Evolutionary conservation across 1,140 invertebrate genomes (phyloP), one percentile per base, ranked within the genome.

Genomic region (Mylabris phalerata): DNA sequence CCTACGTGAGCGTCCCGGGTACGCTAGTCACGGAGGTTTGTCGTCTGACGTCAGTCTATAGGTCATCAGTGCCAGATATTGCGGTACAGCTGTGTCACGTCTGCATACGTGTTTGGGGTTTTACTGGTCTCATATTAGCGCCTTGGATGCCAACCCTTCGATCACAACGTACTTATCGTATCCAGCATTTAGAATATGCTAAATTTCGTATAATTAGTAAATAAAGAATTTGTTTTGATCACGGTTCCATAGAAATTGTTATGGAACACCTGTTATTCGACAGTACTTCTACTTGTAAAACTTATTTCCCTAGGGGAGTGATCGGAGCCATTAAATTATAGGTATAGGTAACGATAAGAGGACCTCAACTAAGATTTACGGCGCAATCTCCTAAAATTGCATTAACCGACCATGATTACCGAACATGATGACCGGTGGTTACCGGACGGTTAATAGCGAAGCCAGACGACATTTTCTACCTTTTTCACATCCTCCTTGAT

Each of bases 11-110:
- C 52, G 56, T 55, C 56, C 60, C 40, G 62, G 49, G 46, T 58
- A 69, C 63, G 61, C 67, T 60, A 63, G 64, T 67, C 69, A 69
- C 66, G 66, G 50, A 66, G 60, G 60, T 65, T 65, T 65, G 57
- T 65, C 64, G 67, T 67, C 66, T 66, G 61, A 65, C 65, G 65
- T 62, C 60, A 66, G 65, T 65, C 64, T 68, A 64, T 68, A 64
- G 67, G 64, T 68, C 69, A 69, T 69, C 66, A 64, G 64, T 57
- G 58, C 50, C 52, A 63, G 61, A 69, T 67, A 67, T 66, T 66
- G 63, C 60, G 60, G 65, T 64, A 67, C 68, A 70, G 68, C 68
- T 71, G 69, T 64, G 67, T 69, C 69, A 71, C 69, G 69, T 71
- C 67, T 64, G 60, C 63, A 69, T 71, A 71, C 69, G 69, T 71